Conservation (phyloP, 35 echinoderm and acorn worm genomes). For the Apostichopus japonicus region DNA sequence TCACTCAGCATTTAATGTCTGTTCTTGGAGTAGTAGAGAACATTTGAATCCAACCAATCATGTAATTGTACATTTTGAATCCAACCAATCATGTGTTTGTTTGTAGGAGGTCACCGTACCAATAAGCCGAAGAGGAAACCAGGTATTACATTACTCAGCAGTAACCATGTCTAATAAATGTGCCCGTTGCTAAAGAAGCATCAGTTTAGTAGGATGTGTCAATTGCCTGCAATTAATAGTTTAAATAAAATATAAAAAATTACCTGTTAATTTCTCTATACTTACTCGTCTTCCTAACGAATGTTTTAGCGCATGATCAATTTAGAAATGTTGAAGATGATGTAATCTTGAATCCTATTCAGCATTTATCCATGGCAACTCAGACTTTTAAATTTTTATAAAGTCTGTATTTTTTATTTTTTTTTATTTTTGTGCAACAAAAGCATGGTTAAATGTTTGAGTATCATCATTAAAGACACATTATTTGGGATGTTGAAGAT, state of each 20-base stretch:
- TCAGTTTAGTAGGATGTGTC: not conserved
- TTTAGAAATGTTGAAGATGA: not conserved
- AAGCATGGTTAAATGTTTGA: not conserved
- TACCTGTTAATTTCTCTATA: not conserved
- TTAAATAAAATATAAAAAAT: not conserved
- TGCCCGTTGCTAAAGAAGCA: not conserved
- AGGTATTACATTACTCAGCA: not conserved
- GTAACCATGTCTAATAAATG: not conserved
- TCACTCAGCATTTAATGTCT: too few species aligned
- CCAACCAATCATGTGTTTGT: not conserved
- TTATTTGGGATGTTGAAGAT: not conserved
- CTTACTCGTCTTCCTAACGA: not conserved
- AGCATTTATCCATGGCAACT: not conserved
- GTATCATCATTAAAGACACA: not conserved
- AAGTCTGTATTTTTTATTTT: not conserved
- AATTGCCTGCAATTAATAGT: not conserved
- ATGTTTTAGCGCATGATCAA: not conserved
- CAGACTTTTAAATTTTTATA: not conserved
- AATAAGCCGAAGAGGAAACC: slow-evolving; percentile 11
- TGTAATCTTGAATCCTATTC: not conserved
- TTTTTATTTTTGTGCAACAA: not conserved
- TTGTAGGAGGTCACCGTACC: not conserved
- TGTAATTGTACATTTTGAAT: not conserved
- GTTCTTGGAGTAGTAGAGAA: not conserved
- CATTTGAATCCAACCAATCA: not conserved